Percentiles rank a stretch among this genome's conserved stretches.
phyloP scores from a whole-genome alignment of 30 jellyfish, hydroid and myxozoan genomes.

The Aurelia coerulea region DNA sequence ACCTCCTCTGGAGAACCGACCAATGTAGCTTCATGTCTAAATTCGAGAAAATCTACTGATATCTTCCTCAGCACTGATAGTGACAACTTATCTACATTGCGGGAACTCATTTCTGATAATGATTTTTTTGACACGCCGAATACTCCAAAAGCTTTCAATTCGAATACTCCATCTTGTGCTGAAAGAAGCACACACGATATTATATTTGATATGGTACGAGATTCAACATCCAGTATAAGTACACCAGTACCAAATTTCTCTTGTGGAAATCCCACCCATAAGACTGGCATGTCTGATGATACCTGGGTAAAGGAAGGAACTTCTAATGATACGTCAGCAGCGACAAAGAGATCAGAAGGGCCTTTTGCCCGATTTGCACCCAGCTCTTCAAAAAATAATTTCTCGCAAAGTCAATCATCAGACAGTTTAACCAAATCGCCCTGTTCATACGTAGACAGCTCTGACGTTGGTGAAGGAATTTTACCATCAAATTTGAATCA shows the following conservation, averaged over 20 bases:
- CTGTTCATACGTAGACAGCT: neutral
- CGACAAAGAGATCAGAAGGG: neutral
- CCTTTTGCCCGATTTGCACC: too few species aligned
- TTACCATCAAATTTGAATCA: constrained; percentile 41
- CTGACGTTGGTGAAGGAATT: constrained; percentile 1
- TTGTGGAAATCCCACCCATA: too few species aligned
- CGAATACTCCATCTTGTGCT: constrained; percentile 7
- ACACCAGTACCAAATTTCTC: neutral
- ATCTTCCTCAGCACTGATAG: neutral
- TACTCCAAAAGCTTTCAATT: constrained; percentile 27
- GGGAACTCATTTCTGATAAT: constrained; percentile 13
- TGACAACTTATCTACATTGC: neutral
- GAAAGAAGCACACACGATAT: neutral
- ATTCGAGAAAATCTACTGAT: neutral
- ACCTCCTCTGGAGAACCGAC: neutral
- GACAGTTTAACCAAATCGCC: neutral
- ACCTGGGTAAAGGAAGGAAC: neutral
- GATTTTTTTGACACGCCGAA: constrained; percentile 34
- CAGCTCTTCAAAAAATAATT: too few species aligned
- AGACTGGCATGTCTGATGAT: neutral
- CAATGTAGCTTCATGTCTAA: neutral
- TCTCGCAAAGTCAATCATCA: too few species aligned
- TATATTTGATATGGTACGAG: neutral
- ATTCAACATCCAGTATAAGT: neutral
- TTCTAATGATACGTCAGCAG: neutral